Base-by-base conservation (phyloP, 2,113 vertebrate genomes). In the Oreocharis arfaki region DNA sequence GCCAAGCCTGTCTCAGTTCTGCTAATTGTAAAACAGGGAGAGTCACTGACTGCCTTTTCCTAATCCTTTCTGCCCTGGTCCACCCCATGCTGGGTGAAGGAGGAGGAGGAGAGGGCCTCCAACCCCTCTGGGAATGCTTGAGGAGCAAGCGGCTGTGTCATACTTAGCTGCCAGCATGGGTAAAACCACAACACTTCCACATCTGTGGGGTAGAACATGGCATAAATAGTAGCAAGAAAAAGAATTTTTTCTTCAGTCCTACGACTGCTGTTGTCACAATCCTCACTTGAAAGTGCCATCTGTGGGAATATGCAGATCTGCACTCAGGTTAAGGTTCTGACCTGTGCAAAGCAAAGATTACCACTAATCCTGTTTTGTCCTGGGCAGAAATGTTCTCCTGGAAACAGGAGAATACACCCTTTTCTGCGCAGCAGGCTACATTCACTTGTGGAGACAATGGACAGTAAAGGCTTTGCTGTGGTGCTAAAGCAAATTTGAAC, bases 61-160 rank as follows among this genome's bases (percentile, higher is more conserved):
- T 49, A n/a, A 52, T 15, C 11, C 16, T 53, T 57, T 70, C 35
- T 63, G 18, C 20, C 41, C 32, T 77, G 55, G 24, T 41, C 18
- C n/a, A 15, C 7, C 26, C n/a, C 12, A 13, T 0, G 2, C 8
- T 56, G 47, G n/a, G 46, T 2, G 8, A 21, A 57, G n/a, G 47
- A 71, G 52, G 30, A 76, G 32, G 12, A 42, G 20, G 33, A 55
- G 17, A 23, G 17, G 8, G 41, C 6, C 23, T 37, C 41, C 13
- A 49, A 11, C 12, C 15, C 26, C 18, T 33, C 56, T 15, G 27
- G 56, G 56, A 47, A 70, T 41, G 27, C 56, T 20, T 20, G 6
- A 30, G 56, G 18, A 47, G 24, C 0, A 1, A 83, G 70, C 11
- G 49, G 56, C 27, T 63, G 15, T 22, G 14, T 37, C 1, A 1